Evolutionary conservation across 2,888 invertebrate genomes (phyloP), one percentile per base, ranked within the genome.

Genomic region (Parasteatoda lunata): DNA sequence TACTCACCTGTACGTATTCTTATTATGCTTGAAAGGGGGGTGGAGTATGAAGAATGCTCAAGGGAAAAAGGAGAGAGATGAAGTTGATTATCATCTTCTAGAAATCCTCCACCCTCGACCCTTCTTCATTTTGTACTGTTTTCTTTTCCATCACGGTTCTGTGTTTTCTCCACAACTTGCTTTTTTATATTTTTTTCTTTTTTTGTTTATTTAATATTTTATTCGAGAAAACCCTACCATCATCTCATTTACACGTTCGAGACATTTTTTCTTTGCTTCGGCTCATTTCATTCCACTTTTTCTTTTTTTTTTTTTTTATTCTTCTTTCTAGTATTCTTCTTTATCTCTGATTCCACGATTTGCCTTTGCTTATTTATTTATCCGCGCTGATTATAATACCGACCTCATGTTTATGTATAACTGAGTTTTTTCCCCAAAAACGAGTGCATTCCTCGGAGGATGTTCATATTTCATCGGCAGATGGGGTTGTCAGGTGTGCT

Each of bases 171-270:
- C 54, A 9, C n/a, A 13, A 48, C 48, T 75, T 75, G 64, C 8
- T 9, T 13, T 13, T 47, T 11, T 75, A 47, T 75, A 9, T 54
- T 59, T 59, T n/a, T 51, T 71, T 49, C 49, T 80, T 45, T 72
- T 30, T 54, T 77, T 3, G 7, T 15, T 68, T 4, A 47, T 68
- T 65, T 49, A 68, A 52, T 49, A 70, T 81, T 81, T 81, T 59
- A 59, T 51, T 51, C 54, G 30, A 51, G 59, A 51, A 71, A 30
- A 65, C 52, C 68, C 65, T 49, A 45, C 51, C 70, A 45, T 82
- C 70, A 59, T 45, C 82, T 69, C 82, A 70, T 82, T 82, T 82
- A 70, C 82, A 75, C 82, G 70, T 76, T 76, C 71, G 76, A 77
- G 48, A 70, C 82, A 65, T 66, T 15, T 64, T 76, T 52, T 76